These are phyloP conservation scores for Phrynocephalus forsythii DNA, from an alignment of 2,797 vertebrate genomes.

Conservation along the genomic window DNA sequence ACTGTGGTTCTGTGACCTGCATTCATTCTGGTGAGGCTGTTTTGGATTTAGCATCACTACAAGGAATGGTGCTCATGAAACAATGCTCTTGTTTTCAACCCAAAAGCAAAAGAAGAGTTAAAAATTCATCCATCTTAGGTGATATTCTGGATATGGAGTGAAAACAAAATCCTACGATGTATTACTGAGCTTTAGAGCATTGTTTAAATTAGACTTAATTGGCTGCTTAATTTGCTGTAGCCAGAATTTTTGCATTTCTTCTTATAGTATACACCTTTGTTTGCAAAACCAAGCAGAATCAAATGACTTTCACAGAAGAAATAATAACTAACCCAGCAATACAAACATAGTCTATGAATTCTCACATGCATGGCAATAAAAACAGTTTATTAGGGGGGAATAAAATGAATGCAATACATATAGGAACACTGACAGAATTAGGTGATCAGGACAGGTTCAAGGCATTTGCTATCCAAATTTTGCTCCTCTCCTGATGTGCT, in stretches of 20 bases:
- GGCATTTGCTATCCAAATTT: not conserved
- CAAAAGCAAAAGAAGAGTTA: not conserved
- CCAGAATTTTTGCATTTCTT: slow-evolving; percentile 78
- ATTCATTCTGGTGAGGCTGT: not conserved
- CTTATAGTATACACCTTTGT: slow-evolving; percentile 74
- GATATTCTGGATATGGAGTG: slow-evolving; percentile 45
- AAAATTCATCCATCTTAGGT: not conserved
- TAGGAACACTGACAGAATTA: not conserved
- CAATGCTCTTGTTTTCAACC: not conserved
- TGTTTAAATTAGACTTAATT: slow-evolving; percentile 81
- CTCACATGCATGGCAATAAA: slow-evolving; percentile 38
- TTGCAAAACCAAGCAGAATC: slow-evolving; percentile 74
- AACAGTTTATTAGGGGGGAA: not conserved
- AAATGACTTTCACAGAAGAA: slow-evolving; percentile 57
- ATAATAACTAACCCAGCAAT: slow-evolving; percentile 23
- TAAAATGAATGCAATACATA: not conserved
- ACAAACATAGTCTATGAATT: slow-evolving; percentile 39
- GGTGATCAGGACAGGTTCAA: not conserved
- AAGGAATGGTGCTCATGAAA: not conserved
- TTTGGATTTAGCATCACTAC: not conserved
- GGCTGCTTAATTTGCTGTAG: slow-evolving; percentile 79
- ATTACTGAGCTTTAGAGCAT: slow-evolving; percentile 74
- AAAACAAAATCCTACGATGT: slow-evolving; percentile 69
- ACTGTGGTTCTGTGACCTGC: slow-evolving; percentile 39
- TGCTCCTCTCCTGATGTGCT: not conserved